phyloP scores from a whole-genome alignment of 1,140 invertebrate genomes.

The Ceratoteleas bidentatus region DNA sequence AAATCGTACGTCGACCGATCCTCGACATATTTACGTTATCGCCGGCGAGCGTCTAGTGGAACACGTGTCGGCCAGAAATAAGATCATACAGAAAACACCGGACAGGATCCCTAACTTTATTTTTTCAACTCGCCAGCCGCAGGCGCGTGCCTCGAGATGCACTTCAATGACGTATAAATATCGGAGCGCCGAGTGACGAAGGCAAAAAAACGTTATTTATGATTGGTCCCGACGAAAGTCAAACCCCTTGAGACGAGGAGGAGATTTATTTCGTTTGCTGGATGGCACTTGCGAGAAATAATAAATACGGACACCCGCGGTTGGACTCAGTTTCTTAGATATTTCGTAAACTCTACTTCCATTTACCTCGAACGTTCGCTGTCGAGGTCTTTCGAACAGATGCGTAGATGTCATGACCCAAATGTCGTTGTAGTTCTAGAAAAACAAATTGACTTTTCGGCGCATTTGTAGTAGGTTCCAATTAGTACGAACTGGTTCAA shows the following conservation, averaged over 20 bases:
- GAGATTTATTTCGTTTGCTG: constrained; percentile 31
- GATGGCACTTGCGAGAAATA: constrained; percentile 8
- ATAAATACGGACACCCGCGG: no score
- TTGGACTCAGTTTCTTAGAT: no score
- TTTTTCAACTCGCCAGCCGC: constrained; percentile 47
- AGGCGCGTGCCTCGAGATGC: constrained; percentile 52
- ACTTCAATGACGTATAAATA: constrained; percentile 61
- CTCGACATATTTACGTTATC: constrained; percentile 49
- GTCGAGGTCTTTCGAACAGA: no score
- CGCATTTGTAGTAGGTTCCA: no score
- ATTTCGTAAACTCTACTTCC: no score
- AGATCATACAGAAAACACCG: constrained; percentile 42
- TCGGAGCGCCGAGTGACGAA: constrained; percentile 43
- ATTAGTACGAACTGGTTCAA: no score
- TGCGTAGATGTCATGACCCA: no score
- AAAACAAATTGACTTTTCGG: no score
- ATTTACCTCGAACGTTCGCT: no score
- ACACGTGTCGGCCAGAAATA: constrained; percentile 60
- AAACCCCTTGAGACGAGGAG: constrained; percentile 2
- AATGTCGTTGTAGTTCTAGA: no score
- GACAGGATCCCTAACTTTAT: constrained; percentile 44
- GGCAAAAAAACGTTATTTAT: constrained; percentile 53
- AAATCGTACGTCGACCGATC: constrained; percentile 28
- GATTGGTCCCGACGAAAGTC: constrained; percentile 31
- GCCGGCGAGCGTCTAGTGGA: constrained; percentile 16